Base-by-base conservation (phyloP, 2,113 vertebrate genomes). In the Paralichthys olivaceus region DNA sequence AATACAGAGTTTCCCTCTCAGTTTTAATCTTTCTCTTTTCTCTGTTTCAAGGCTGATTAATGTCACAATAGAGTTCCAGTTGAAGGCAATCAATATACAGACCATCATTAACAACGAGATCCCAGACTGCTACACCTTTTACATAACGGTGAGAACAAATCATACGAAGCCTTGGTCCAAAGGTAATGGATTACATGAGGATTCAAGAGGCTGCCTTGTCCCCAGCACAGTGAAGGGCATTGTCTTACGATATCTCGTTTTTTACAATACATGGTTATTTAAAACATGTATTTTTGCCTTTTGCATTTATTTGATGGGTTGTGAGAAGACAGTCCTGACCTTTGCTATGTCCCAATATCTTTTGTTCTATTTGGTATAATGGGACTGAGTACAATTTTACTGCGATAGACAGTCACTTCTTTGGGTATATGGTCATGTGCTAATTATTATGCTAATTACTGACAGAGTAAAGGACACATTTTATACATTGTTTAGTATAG, bases 91-190 rank as follows among this genome's bases (percentile, higher is more conserved):
- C 85, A 99, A 99, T 85, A 94, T 98, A 55, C 96, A 98, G 88
- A 97, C 96, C 26, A 96, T 98, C 84, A 96, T 97, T 84, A 96
- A 98, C 93, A 96, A 97, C 0, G 97, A 98, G 85, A 97, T 98
- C 73, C 97, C 97, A 0, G 97, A 99, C 93, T 98, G 97, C 83
- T 99, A 98, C 87, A 98, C 97, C 8, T 98, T 98, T 91, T 84
- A 90, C 13, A 92, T 98, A 76, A 95, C 91, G 20, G 97, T 98
- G 83, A 95, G 96, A 25, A 19, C 15, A 45, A 69, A 11, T 15
- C 40, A 29, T 40, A 7, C 61, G n/a, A 22, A 7, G 5, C 11
- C 20, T 40, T 45, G 14, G 19, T 25, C 22, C 4, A 0, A 37
- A 49, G 12, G 14, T 13, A 49, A 53, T 53, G 20, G 20, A 11